Conservation (phyloP, 1,140 invertebrate genomes). For the Wasmannia auropunctata region DNA sequence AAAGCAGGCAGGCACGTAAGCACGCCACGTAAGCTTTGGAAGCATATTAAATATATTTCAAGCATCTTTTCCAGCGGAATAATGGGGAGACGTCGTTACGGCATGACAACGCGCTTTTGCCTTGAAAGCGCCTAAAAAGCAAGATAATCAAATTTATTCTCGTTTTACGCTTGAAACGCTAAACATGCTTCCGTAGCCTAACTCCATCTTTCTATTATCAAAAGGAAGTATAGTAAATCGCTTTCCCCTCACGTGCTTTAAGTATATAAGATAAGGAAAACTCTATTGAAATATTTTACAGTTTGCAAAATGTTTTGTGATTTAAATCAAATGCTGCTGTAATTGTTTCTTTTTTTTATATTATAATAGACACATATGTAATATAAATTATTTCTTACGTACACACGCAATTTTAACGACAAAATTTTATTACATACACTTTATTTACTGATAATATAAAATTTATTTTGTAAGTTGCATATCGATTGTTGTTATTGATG, state of each 20-base stretch:
- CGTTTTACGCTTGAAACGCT: not conserved
- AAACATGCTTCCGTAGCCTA: slow-evolving; percentile 4
- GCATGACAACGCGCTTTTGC: slow-evolving; percentile 24
- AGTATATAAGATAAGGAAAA: not conserved
- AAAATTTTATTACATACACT: not conserved
- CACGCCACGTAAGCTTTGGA: not conserved
- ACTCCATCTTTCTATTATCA: slow-evolving; percentile 13
- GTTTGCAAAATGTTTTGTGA: not conserved
- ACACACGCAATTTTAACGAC: not conserved
- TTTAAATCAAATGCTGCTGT: not conserved
- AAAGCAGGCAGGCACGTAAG: not conserved
- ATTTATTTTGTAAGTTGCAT: not conserved
- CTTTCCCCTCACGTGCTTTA: not conserved
- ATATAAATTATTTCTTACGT: not conserved
- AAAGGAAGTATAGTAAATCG: not conserved
- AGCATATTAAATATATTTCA: slow-evolving; percentile 31
- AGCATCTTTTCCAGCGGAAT: slow-evolving; percentile 17
- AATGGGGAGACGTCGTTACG: slow-evolving; percentile 38
- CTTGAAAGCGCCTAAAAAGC: slow-evolving; percentile 40
- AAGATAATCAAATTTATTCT: slow-evolving; percentile 32
- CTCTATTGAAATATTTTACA: not conserved
- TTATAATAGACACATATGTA: not conserved
- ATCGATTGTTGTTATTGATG: not conserved
- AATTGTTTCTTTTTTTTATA: not conserved
- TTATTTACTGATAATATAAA: not conserved